Percentiles rank a stretch among this genome's conserved stretches.
Evolutionary conservation across 1,140 invertebrate species (phyloP).

Genomic region (Drosophila sturtevanti): DNA sequence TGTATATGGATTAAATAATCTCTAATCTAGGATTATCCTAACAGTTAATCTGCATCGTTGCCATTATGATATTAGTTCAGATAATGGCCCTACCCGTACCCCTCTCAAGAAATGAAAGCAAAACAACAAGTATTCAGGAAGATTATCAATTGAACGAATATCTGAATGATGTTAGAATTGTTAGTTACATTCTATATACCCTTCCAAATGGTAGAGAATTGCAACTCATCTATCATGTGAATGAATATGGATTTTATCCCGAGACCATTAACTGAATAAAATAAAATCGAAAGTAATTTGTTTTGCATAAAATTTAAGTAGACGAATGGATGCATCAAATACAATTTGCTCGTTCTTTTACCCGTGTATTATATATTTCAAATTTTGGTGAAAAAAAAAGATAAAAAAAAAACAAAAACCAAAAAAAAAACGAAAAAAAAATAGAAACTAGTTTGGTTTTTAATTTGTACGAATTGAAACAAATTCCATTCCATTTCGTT

Average conservation of each 20-base stretch:
- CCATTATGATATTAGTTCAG: not conserved
- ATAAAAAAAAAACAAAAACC: not conserved
- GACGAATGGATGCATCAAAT: not conserved
- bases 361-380: too few species aligned
- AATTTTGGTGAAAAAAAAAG: too few species aligned
- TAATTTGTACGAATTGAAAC: not conserved
- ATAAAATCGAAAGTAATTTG: not conserved
- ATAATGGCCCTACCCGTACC: not conserved
- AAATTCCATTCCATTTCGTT: not conserved
- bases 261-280: constrained; percentile 10
- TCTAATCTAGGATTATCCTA: not conserved
- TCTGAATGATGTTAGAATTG: not conserved
- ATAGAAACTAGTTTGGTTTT: not conserved
- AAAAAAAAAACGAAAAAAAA: too few species aligned
- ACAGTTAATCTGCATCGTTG: not conserved
- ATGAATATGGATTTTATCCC: constrained; percentile 19
- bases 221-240: constrained; percentile 1
- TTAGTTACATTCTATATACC: not conserved
- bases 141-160: not conserved
- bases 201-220: constrained; percentile 8
- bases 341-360: not conserved
- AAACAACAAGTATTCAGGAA: not conserved
- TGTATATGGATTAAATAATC: not conserved
- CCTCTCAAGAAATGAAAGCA: not conserved
- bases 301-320: constrained; percentile 3